These are phyloP conservation scores for Psilopsiagon aymara DNA, from an alignment of 2,113 vertebrate genomes.

Conservation along the genomic window DNA sequence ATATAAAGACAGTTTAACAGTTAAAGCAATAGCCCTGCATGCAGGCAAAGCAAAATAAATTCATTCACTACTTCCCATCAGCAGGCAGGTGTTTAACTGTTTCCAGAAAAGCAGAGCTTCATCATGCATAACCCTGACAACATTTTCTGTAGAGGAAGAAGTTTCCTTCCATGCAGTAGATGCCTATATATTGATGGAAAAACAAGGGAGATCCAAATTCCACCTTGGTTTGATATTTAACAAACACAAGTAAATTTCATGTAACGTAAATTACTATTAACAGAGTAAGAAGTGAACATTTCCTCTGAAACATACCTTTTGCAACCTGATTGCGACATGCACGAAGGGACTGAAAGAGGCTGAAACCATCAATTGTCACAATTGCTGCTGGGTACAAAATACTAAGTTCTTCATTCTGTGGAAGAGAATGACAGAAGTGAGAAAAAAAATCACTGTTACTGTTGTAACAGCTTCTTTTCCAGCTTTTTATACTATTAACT, in stretches of 20 bases:
- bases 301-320: constrained; percentile 81
- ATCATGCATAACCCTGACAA: background rate
- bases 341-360: constrained; percentile 96
- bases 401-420: constrained; percentile 94
- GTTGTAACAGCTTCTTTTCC: background rate
- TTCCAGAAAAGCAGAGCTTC: background rate
- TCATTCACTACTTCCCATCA: background rate
- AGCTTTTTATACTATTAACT: background rate
- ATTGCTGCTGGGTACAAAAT: constrained; percentile 93
- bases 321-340: constrained; percentile 98
- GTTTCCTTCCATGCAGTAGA: background rate
- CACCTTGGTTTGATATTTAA: background rate
- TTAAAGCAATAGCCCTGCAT: background rate
- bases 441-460: background rate
- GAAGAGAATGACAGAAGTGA: background rate
- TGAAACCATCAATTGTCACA: constrained; percentile 98
- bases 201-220: background rate
- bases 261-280: background rate
- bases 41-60: background rate
- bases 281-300: background rate
- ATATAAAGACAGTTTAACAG: background rate
- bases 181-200: background rate
- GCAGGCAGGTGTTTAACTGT: background rate
- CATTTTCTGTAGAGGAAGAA: background rate
- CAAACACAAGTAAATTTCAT: background rate